These are phyloP conservation scores for Melanotaenia nigrans DNA, from an alignment of 2,797 vertebrate species.

Conservation along the genomic window DNA sequence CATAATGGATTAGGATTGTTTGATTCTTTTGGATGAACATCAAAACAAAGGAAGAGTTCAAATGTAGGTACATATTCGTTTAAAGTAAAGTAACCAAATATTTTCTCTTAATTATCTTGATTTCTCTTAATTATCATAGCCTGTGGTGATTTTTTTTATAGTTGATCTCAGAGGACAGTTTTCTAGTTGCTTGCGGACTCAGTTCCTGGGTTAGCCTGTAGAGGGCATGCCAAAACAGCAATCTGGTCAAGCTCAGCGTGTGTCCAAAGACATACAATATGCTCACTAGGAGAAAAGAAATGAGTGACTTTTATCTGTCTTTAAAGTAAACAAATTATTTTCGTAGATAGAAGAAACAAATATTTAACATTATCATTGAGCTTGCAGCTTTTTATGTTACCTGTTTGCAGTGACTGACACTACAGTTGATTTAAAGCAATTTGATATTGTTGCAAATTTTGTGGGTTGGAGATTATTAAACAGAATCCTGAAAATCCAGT, in stretches of 20 bases:
- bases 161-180: conserved; percentile 33
- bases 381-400: conserved; percentile 25
- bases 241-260: conserved; percentile 65
- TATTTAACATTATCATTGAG: conserved; percentile 43
- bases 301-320: conserved; percentile 63
- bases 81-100: not conserved
- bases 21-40: conserved; percentile 1
- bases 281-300: conserved; percentile 70
- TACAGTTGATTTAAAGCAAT: conserved; percentile 34
- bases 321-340: conserved; percentile 67
- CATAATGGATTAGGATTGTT: not conserved
- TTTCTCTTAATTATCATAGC: not conserved
- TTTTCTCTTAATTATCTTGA: conserved; percentile 7
- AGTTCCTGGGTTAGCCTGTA: conserved; percentile 83
- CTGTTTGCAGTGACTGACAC: conserved; percentile 21
- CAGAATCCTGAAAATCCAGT: conserved; percentile 22
- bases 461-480: conserved; percentile 11
- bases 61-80: not conserved
- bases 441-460: conserved; percentile 18
- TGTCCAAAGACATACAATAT: conserved; percentile 64
- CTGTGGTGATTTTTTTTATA: conserved; percentile 16
- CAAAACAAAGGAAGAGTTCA: not conserved
- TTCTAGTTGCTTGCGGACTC: conserved; percentile 16
- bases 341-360: conserved; percentile 54
- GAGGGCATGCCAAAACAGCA: conserved; percentile 89